Evolutionary conservation across 1,140 invertebrate species (phyloP).

Genomic region (Drosophila eugracilis): DNA sequence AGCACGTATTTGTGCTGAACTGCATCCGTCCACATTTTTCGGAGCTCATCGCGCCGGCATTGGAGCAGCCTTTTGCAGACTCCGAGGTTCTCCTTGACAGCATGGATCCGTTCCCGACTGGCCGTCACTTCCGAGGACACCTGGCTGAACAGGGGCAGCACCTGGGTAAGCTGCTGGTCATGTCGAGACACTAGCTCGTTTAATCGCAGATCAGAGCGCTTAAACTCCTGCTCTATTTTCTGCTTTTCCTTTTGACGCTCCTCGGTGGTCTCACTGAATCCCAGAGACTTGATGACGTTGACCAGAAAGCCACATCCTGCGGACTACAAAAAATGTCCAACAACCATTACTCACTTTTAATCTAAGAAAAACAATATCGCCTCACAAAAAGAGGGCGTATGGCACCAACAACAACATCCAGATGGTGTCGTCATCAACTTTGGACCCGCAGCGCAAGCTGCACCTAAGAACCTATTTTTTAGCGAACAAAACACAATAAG

Average conservation of each 20-base stretch:
- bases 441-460: constrained; percentile 5
- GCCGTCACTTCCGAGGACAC: constrained; percentile 79
- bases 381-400: constrained; percentile 58
- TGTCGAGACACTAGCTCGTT: constrained; percentile 95
- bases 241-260: constrained; percentile 97
- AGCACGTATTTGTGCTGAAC: constrained; percentile 96
- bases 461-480: background rate
- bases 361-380: constrained; percentile 30
- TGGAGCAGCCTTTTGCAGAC: constrained; percentile 96
- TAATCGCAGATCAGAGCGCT: constrained; percentile 94
- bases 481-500: constrained; percentile 8
- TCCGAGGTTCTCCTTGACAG: constrained; percentile 94
- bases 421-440: constrained; percentile 63
- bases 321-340: constrained; percentile 41
- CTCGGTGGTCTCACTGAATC: constrained; percentile 96
- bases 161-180: constrained; percentile 94
- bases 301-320: constrained; percentile 89
- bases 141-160: constrained; percentile 85
- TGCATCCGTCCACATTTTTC: constrained; percentile 96
- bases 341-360: constrained; percentile 12
- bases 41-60: constrained; percentile 96
- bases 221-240: constrained; percentile 96
- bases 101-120: constrained; percentile 92
- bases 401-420: constrained; percentile 43
- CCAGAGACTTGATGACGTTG: constrained; percentile 95